phyloP scores from a whole-genome alignment of 2,888 invertebrate genomes.

The Hypena proboscidalis region DNA sequence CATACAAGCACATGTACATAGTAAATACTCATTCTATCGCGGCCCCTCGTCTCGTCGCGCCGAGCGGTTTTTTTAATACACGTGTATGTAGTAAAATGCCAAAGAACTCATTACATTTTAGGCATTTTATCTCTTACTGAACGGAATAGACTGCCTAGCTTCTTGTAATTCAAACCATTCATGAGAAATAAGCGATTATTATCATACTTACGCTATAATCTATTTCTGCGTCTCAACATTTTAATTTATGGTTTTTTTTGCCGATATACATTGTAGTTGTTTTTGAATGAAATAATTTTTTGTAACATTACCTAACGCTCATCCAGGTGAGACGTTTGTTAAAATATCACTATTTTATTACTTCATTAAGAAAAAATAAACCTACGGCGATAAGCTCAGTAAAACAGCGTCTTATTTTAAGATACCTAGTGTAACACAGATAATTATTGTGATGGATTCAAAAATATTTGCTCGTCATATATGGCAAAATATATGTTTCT shows the following conservation, averaged over 20 bases:
- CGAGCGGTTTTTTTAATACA: constrained; percentile 5
- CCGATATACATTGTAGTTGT: neutral
- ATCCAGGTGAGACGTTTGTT: too few species aligned
- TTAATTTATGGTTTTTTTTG: constrained; percentile 27
- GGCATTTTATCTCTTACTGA: neutral
- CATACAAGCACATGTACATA: too few species aligned
- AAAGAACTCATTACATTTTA: constrained; percentile 19
- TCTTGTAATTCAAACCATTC: constrained; percentile 35
- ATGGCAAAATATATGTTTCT: too few species aligned
- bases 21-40: neutral
- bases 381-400: too few species aligned
- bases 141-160: constrained; percentile 13
- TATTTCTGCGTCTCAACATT: constrained; percentile 13
- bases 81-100: constrained; percentile 15
- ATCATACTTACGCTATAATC: constrained; percentile 11
- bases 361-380: too few species aligned
- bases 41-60: neutral
- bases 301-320: too few species aligned
- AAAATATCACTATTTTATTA: too few species aligned
- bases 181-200: constrained; percentile 25
- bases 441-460: too few species aligned
- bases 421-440: too few species aligned
- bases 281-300: constrained; percentile 8
- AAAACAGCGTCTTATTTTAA: too few species aligned
- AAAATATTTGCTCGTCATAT: too few species aligned